phyloP scores from a whole-genome alignment of 2,113 vertebrate genomes.

The Marcusenius ussheri region DNA sequence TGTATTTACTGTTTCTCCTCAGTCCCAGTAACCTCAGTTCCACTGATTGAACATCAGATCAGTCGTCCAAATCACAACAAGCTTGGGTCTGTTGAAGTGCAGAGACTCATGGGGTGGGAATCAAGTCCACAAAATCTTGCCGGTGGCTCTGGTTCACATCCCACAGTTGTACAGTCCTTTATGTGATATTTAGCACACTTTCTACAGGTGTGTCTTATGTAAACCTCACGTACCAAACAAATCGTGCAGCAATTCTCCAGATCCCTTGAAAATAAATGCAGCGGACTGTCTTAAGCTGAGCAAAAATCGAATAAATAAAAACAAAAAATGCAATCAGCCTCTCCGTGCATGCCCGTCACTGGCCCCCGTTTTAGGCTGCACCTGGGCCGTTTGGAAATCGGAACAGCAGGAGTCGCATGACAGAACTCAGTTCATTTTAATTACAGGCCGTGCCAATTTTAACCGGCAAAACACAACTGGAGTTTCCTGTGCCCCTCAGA shows the following conservation, averaged over 20 bases:
- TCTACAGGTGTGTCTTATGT: background rate
- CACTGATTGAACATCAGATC: background rate
- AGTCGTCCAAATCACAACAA: background rate
- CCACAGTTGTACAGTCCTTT: background rate
- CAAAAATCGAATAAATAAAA: background rate
- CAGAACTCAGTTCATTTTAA: slow-evolving; percentile 40
- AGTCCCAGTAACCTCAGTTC: background rate
- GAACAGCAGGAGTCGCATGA: slow-evolving; percentile 26
- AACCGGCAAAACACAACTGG: slow-evolving; percentile 28
- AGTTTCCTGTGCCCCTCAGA: slow-evolving; percentile 33
- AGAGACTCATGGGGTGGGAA: background rate
- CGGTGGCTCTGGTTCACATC: background rate
- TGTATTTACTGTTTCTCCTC: background rate
- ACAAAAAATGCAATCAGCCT: slow-evolving; percentile 45
- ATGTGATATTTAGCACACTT: background rate
- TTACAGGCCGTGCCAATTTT: slow-evolving; percentile 43
- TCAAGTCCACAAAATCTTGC: background rate
- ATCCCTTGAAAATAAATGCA: slow-evolving; percentile 24
- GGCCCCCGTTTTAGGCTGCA: background rate
- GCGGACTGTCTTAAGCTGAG: slow-evolving; percentile 37
- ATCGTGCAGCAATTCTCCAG: slow-evolving; percentile 27
- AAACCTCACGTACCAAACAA: background rate
- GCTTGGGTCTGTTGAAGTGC: background rate
- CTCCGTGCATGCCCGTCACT: slow-evolving; percentile 24
- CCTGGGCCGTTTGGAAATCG: slow-evolving; percentile 28